phyloP scores from a whole-genome alignment of 2,888 invertebrate species.

The Allolobophora icterica region DNA sequence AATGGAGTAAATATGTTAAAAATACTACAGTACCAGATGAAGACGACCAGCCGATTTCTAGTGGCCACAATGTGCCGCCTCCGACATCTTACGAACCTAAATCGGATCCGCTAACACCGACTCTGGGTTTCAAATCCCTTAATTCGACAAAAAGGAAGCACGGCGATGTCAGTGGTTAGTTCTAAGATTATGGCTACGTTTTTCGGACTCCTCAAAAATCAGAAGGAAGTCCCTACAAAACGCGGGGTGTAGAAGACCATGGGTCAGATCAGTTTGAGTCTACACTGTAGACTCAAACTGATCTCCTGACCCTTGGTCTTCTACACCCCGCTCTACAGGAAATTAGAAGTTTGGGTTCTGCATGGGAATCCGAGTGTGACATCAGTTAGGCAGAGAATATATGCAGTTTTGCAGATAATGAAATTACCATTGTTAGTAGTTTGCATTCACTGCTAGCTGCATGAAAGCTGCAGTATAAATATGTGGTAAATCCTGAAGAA shows the following conservation, averaged over 20 bases:
- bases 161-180: background rate
- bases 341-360: background rate
- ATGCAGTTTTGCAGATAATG: background rate
- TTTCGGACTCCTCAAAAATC: background rate
- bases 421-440: background rate
- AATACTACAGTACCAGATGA: conserved; percentile 15
- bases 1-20: conserved; percentile 22
- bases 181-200: background rate
- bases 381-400: no score
- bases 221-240: background rate
- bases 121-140: conserved; percentile 8
- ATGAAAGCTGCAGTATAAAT: background rate
- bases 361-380: background rate
- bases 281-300: no score
- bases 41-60: background rate
- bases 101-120: background rate
- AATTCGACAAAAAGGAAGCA: background rate
- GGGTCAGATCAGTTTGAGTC: background rate
- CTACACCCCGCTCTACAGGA: no score
- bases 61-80: background rate
- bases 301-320: no score
- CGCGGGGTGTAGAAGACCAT: background rate
- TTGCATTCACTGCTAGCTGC: background rate
- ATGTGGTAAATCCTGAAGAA: no score
- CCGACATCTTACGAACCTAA: conserved; percentile 1